Evolutionary conservation across 1,140 invertebrate species (phyloP), one percentile per base, ranked within the genome.

Genomic region (Zaprionus nigranus): DNA sequence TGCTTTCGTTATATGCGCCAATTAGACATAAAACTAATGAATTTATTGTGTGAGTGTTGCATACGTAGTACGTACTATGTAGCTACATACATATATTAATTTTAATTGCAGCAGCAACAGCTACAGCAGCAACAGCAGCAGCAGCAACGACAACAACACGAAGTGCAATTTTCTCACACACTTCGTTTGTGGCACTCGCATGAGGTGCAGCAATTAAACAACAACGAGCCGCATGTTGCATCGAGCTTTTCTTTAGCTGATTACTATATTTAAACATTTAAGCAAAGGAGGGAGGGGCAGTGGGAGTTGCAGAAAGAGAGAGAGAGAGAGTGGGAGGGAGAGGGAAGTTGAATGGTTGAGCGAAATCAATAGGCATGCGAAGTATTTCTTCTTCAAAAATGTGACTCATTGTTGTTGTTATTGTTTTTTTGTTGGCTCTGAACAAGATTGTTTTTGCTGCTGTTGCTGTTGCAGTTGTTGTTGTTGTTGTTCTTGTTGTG

Each of bases 21-120:
- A 87, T 87, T 87, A 87, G 71, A 87, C 84, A 88, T 51, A 90
- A 83, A 90, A 81, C 78, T 87, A 88, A 87, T 87, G 84, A 83
- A 87, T 84, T 83, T 83, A 88, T 88, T 85, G 78, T 85, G 69
- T 81, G 74, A 75, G 81, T 78, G 7, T 34, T 67, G 63, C 63
- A 66, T 77, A 78, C 64, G 59, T 17, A 58, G 9, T 59, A 53
- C 49, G 63, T 68, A 46, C 7, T 54, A 46, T 64, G 58, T 51
- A 34, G 17, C 24, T 58, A 74, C 46, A 69, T 69, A 75, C 59
- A 81, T 73, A 79, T 77, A 79, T 83, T 78, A 74, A 67, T 81
- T 84, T 88, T 87, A 87, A 87, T 87, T 88, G 85, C 84, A 60
- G 30, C 28, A 68, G 17, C 57, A 67, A 30, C 30, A 70, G 68